phyloP scores from a whole-genome alignment of 2,888 invertebrate genomes.

The Gastrophysa polygoni region DNA sequence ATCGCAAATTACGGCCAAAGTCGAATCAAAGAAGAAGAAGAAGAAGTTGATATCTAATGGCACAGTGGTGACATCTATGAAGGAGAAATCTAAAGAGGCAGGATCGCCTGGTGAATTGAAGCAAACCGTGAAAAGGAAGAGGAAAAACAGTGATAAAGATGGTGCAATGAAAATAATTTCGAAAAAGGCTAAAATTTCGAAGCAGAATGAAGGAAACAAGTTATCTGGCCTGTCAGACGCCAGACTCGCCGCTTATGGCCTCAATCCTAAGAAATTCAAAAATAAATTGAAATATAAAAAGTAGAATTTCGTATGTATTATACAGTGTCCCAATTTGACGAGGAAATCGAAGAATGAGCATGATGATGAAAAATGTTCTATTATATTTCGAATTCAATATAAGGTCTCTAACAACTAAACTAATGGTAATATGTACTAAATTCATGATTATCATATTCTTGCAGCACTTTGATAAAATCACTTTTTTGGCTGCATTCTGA shows the following conservation, averaged over 20 bases:
- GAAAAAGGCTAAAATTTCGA: slow-evolving; percentile 34
- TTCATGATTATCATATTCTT: too few species aligned
- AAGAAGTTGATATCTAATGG: slow-evolving; percentile 14
- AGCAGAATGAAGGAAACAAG: slow-evolving; percentile 30
- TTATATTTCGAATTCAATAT: too few species aligned
- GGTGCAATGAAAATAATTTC: slow-evolving; percentile 42
- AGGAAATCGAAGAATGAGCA: too few species aligned
- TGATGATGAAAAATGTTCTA: too few species aligned
- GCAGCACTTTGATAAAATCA: too few species aligned
- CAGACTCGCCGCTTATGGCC: slow-evolving; percentile 87
- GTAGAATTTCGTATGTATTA: neutral
- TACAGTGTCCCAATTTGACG: too few species aligned
- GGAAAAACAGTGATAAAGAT: slow-evolving; percentile 31
- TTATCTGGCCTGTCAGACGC: slow-evolving; percentile 68
- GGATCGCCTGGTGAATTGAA: slow-evolving; percentile 8
- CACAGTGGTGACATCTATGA: neutral
- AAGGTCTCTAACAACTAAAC: too few species aligned
- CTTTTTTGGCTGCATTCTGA: too few species aligned
- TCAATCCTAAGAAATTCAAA: slow-evolving; percentile 88
- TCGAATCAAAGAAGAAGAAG: slow-evolving; percentile 18
- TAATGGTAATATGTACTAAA: too few species aligned
- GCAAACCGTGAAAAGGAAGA: slow-evolving; percentile 27
- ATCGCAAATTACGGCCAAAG: slow-evolving; percentile 3
- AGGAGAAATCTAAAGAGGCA: neutral
- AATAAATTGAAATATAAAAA: slow-evolving; percentile 71